Percentiles rank a stretch among this genome's conserved stretches.
phyloP scores from a whole-genome alignment of 2,797 vertebrate genomes.

The Percopsis omiscomaycus region DNA sequence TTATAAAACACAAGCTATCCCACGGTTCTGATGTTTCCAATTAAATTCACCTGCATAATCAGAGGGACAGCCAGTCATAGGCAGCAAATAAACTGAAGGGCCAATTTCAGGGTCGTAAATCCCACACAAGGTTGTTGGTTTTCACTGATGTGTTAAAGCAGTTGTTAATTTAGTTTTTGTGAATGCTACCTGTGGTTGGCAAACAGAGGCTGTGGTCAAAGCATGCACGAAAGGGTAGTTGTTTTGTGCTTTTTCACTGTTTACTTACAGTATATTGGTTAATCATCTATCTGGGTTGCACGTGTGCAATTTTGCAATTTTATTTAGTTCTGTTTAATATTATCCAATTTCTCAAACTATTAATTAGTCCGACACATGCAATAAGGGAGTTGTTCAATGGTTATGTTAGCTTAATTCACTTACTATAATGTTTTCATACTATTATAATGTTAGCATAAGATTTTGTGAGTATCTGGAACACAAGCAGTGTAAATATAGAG shows the following conservation, averaged over 20 bases:
- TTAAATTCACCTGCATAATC: constrained; percentile 76
- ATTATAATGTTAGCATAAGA: constrained; percentile 2
- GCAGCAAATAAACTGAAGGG: constrained; percentile 67
- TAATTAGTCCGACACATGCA: constrained; percentile 20
- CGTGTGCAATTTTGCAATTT: constrained; percentile 38
- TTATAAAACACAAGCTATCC: constrained; percentile 52
- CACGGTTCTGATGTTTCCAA: constrained; percentile 58
- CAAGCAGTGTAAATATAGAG: constrained; percentile 40
- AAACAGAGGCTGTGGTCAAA: constrained; percentile 55
- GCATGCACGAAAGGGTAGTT: constrained; percentile 56
- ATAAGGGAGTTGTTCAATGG: constrained; percentile 1
- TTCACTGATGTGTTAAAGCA: constrained; percentile 71
- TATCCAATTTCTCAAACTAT: constrained; percentile 36
- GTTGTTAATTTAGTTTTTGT: constrained; percentile 68
- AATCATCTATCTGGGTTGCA: constrained; percentile 41
- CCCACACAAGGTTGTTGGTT: constrained; percentile 62
- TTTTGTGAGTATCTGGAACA: constrained; percentile 35
- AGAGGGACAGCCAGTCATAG: constrained; percentile 60
- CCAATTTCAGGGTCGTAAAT: constrained; percentile 71
- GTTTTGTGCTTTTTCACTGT: constrained; percentile 49
- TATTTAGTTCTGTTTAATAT: constrained; percentile 30
- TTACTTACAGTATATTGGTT: constrained; percentile 48
- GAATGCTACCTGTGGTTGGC: constrained; percentile 68
- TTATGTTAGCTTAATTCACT: not conserved
- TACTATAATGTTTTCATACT: not conserved